phyloP scores from a whole-genome alignment of 1,140 invertebrate genomes.

The Drosophila melanica region DNA sequence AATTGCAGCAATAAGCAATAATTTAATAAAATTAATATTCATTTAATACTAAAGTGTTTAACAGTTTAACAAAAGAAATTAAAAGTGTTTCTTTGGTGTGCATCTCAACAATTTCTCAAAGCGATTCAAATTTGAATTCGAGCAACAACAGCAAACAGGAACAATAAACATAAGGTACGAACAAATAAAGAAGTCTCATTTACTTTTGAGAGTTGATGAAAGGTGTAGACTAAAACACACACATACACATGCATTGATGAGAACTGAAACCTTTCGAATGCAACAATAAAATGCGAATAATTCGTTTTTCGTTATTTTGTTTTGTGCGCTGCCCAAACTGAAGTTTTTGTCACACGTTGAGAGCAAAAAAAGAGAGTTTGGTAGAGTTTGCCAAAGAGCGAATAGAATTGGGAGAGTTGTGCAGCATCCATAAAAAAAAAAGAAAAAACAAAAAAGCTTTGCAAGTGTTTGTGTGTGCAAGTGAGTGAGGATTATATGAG shows the following conservation, averaged over 20 bases:
- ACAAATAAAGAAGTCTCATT: slow-evolving; percentile 1
- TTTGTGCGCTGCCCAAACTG: slow-evolving; percentile 42
- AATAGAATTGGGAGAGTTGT: slow-evolving; percentile 61
- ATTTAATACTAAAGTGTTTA: slow-evolving; percentile 61
- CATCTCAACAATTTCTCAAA: slow-evolving; percentile 34
- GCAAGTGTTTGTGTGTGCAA: slow-evolving; percentile 37
- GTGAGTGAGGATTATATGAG: slow-evolving; percentile 9
- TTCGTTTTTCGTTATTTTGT: slow-evolving; percentile 11
- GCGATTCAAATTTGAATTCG: slow-evolving; percentile 42
- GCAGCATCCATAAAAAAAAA: slow-evolving; percentile 58
- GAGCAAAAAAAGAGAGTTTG: slow-evolving; percentile 15
- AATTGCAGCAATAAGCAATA: slow-evolving; percentile 40
- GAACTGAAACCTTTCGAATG: slow-evolving; percentile 25
- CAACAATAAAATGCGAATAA: slow-evolving; percentile 35
- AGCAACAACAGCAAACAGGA: slow-evolving; percentile 41
- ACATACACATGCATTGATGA: slow-evolving; percentile 1
- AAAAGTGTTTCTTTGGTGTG: slow-evolving; percentile 66
- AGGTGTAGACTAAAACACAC: slow-evolving; percentile 13
- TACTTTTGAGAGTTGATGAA: slow-evolving; percentile 13
- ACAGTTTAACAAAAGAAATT: slow-evolving; percentile 60
- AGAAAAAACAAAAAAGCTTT: neutral
- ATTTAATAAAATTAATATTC: slow-evolving; percentile 30
- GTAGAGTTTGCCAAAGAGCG: slow-evolving; percentile 25
- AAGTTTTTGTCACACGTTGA: slow-evolving; percentile 45
- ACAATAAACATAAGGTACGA: slow-evolving; percentile 54